A percentile compares a stretch with the other conserved stretches of the same genome.
These are phyloP conservation scores for Eristalis pertinax DNA, from an alignment of 2,888 invertebrate genomes.

Conservation along the genomic window DNA sequence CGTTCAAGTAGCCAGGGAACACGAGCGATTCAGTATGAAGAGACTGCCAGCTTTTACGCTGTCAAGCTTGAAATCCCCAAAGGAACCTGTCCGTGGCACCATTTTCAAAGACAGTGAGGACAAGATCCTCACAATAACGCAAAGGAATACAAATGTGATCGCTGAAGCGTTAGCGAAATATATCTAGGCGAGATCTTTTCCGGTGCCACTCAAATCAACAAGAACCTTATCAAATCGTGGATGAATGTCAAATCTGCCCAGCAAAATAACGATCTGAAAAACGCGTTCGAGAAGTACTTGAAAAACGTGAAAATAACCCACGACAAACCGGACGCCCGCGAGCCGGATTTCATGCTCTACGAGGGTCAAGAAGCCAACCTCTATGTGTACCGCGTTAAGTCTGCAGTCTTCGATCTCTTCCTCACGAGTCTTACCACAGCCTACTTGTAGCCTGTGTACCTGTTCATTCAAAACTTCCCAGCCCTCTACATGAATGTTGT, in stretches of 20 bases:
- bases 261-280: conserved; percentile 87
- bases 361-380: conserved; percentile 90
- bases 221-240: conserved; percentile 88
- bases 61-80: conserved; percentile 85
- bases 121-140: conserved; percentile 75
- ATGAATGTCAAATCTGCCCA: conserved; percentile 87
- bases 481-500: conserved; percentile 82
- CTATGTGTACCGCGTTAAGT: conserved; percentile 97
- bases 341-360: conserved; percentile 96
- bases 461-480: conserved; percentile 88
- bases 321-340: conserved; percentile 90
- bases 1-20: conserved; percentile 96
- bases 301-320: conserved; percentile 88
- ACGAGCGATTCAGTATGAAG: conserved; percentile 96
- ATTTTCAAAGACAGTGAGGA: conserved; percentile 78
- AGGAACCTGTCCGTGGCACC: conserved; percentile 78
- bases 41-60: conserved; percentile 95
- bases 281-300: conserved; percentile 88
- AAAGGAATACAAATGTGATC: conserved; percentile 86
- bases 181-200: conserved; percentile 89
- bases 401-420: conserved; percentile 98
- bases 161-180: conserved; percentile 93
- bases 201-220: conserved; percentile 88
- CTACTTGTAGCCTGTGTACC: conserved; percentile 93
- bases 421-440: conserved; percentile 92